Conservation (phyloP, 1,140 invertebrate genomes). For the Radopholus similis region DNA sequence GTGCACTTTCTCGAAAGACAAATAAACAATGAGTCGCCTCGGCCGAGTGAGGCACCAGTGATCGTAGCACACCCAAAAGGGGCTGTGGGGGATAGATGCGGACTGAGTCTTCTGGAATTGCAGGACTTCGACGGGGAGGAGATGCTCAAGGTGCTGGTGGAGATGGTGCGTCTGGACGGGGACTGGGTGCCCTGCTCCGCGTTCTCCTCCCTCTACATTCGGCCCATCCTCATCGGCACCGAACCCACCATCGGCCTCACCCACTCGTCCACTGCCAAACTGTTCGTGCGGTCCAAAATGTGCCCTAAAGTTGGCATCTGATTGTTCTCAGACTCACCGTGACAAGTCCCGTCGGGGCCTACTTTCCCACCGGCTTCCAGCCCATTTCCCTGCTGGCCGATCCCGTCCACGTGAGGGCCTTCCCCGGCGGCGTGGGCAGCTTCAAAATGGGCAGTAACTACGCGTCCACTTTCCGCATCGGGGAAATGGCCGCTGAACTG, state of each 20-base stretch:
- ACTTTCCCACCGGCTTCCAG: conserved; percentile 74
- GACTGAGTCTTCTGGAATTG: conserved; percentile 2
- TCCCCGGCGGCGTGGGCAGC: conserved; percentile 89
- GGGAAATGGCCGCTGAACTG: conserved; percentile 72
- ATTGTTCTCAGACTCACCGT: conserved; percentile 67
- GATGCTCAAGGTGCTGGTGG: conserved; percentile 78
- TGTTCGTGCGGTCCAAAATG: conserved; percentile 75
- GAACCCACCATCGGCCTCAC: conserved; percentile 71
- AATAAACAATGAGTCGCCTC: neutral
- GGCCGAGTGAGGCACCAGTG: neutral
- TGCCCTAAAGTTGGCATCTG: no score
- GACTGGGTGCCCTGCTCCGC: conserved; percentile 89
- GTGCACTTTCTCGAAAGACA: no score
- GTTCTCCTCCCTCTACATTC: conserved; percentile 80
- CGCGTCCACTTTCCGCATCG: conserved; percentile 65
- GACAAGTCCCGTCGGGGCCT: conserved; percentile 83
- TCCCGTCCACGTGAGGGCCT: conserved; percentile 77
- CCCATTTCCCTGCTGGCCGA: conserved; percentile 76
- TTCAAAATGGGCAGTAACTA: conserved; percentile 81
- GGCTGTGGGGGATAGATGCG: no score
- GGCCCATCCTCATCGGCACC: conserved; percentile 91
- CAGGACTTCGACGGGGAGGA: conserved; percentile 80
- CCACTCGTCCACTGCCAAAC: conserved; percentile 74
- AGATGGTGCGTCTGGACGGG: conserved; percentile 83
- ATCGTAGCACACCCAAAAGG: neutral